These are phyloP conservation scores for Apostichopus japonicus DNA, from an alignment of 35 echinoderm and acorn worm genomes.

Conservation along the genomic window DNA sequence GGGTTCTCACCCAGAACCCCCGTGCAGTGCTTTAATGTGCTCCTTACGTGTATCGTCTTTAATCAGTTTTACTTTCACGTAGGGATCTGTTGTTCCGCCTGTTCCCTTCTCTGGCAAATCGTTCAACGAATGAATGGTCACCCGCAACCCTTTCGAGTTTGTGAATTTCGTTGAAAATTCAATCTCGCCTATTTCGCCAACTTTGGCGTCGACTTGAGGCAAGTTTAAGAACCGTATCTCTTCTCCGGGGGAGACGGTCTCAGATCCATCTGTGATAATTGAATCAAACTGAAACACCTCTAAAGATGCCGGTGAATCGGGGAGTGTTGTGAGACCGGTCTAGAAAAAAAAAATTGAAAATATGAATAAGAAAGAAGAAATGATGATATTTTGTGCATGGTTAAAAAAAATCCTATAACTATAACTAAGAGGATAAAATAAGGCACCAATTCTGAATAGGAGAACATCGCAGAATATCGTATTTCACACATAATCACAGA, in stretches of 20 bases:
- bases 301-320: conserved; percentile 24
- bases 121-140: conserved; percentile 18
- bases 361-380: not conserved
- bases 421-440: no score
- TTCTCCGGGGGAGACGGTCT: conserved; percentile 38
- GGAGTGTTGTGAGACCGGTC: conserved; percentile 34
- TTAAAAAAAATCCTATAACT: no score
- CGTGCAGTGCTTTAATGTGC: not conserved
- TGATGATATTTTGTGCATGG: no score
- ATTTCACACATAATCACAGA: no score
- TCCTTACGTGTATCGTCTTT: conserved; percentile 46
- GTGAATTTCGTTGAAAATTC: conserved; percentile 45
- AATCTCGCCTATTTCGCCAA: conserved; percentile 27
- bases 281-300: conserved; percentile 41
- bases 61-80: conserved; percentile 26
- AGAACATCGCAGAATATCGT: no score
- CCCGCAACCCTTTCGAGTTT: not conserved
- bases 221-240: conserved; percentile 32
- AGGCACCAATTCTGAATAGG: no score
- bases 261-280: conserved; percentile 21
- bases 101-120: conserved; percentile 9
- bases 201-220: conserved; percentile 27
- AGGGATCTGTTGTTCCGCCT: conserved; percentile 20
- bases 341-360: not conserved
- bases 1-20: not conserved